Evolutionary conservation across 2,113 vertebrate species (phyloP).

Genomic region (Eublepharis macularius): DNA sequence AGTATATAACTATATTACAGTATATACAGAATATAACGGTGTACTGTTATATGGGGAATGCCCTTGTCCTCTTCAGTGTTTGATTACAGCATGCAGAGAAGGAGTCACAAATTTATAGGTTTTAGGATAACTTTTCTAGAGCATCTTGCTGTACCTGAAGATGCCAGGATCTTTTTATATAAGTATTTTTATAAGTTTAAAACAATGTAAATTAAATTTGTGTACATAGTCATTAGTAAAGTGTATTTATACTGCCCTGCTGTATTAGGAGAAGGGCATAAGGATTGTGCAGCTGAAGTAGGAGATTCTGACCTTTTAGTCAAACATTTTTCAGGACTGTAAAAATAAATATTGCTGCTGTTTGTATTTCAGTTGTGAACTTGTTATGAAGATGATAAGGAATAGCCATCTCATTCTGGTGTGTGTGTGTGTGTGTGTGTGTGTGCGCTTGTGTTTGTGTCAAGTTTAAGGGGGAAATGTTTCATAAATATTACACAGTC

Average conservation of each 20-base stretch:
- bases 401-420: neutral
- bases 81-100: neutral
- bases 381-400: neutral
- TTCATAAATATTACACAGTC: neutral
- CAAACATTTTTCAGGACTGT: neutral
- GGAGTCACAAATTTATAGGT: neutral
- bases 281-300: slow-evolving; percentile 14
- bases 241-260: slow-evolving; percentile 18
- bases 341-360: neutral
- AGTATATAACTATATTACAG: too few relatives aligned
- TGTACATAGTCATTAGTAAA: slow-evolving; percentile 25
- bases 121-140: neutral
- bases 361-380: neutral
- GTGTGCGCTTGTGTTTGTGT: too few relatives aligned
- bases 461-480: neutral
- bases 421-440: neutral
- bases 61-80: neutral
- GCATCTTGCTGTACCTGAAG: neutral
- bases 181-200: neutral
- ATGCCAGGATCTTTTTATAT: neutral
- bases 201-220: neutral
- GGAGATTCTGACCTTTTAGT: neutral
- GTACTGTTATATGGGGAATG: neutral
- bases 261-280: slow-evolving; percentile 33
- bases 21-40: too few relatives aligned